phyloP scores from a whole-genome alignment of 2,797 vertebrate species.

The Hephaestus fuliginosus region DNA sequence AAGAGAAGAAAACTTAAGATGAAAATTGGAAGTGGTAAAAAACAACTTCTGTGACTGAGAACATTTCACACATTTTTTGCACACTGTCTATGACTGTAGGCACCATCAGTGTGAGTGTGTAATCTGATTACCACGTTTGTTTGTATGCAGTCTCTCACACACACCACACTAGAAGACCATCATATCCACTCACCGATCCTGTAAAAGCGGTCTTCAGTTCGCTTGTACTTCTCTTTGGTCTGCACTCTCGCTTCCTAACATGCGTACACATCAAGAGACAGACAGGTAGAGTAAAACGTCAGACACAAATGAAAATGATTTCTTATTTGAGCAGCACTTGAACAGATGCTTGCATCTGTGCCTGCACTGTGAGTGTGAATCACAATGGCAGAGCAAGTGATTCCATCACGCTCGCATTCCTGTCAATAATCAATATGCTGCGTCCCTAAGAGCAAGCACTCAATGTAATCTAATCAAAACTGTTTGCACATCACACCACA shows the following conservation, averaged over 20 bases:
- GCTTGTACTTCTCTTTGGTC: constrained; percentile 95
- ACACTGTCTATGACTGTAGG: neutral
- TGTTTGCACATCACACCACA: constrained; percentile 55
- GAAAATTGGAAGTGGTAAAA: neutral
- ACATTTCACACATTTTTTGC: constrained; percentile 11
- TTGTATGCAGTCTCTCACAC: neutral
- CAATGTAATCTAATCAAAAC: constrained; percentile 65
- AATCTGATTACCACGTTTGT: constrained; percentile 20
- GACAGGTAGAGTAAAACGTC: neutral
- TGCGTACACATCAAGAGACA: constrained; percentile 25
- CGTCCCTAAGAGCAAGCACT: constrained; percentile 53
- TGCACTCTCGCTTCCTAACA: constrained; percentile 83
- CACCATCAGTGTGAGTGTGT: constrained; percentile 10
- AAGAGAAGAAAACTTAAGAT: neutral
- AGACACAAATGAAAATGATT: constrained; percentile 15
- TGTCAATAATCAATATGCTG: constrained; percentile 72
- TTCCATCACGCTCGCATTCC: constrained; percentile 63
- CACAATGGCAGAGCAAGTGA: constrained; percentile 29
- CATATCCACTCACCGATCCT: constrained; percentile 89
- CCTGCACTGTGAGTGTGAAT: neutral
- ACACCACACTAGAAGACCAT: neutral
- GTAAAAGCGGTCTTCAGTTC: constrained; percentile 94
- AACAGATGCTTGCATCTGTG: constrained; percentile 16
- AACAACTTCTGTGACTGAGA: neutral
- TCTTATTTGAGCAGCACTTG: constrained; percentile 11